Conservation (phyloP, 2,797 vertebrate genomes). For the Bufotes viridis region DNA sequence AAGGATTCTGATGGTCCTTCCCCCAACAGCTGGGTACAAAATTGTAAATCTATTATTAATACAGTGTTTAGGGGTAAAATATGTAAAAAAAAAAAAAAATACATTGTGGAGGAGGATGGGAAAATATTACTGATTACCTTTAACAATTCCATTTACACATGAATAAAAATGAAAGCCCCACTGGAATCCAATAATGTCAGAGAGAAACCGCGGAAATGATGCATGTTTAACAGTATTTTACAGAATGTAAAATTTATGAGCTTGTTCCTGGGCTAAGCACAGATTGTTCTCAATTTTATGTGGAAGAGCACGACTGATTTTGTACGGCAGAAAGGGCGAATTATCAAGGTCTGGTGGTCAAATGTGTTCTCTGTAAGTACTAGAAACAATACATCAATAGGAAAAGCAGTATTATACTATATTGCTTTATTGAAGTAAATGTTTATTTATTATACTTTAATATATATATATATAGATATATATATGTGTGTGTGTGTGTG, state of each 20-base stretch:
- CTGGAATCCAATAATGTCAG: conserved; percentile 24
- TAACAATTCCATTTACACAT: conserved; percentile 20
- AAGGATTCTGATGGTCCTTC: neutral
- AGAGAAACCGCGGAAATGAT: neutral
- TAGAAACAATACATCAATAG: neutral
- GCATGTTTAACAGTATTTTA: conserved; percentile 29
- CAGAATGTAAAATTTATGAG: conserved; percentile 36
- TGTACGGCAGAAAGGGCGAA: conserved; percentile 22
- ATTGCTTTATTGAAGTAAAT: too few relatives aligned
- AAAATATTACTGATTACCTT: conserved; percentile 34
- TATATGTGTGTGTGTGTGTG: too few relatives aligned
- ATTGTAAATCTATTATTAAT: neutral
- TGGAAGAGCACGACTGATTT: conserved; percentile 24
- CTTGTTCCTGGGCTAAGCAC: conserved; percentile 24
- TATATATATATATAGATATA: too few relatives aligned
- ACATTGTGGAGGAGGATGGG: neutral
- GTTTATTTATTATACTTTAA: too few relatives aligned
- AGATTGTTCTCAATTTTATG: conserved; percentile 34
- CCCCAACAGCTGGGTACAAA: neutral
- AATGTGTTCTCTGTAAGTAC: conserved; percentile 3
- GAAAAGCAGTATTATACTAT: neutral
- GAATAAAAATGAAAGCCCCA: conserved; percentile 14
- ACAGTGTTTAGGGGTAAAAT: neutral
- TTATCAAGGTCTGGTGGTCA: conserved; percentile 17
- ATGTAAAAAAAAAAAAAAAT: neutral